Evolutionary conservation across 2,113 vertebrate genomes (phyloP), one percentile per base, ranked within the genome.

Genomic region (Dendropsophus ebraccatus): DNA sequence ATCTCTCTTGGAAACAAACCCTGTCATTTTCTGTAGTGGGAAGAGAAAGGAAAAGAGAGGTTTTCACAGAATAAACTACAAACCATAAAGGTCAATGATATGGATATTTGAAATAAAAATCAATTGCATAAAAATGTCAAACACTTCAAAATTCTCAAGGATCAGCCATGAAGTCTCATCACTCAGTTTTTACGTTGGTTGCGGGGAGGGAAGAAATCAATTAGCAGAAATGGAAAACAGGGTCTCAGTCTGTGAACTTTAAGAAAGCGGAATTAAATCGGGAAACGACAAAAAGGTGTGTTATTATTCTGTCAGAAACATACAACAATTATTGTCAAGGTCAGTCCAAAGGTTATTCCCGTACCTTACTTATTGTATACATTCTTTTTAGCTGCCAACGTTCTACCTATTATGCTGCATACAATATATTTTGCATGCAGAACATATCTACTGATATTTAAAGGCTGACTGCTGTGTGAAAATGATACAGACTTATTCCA

Each of bases 401-500:
- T 58, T 56, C 62, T 73, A 58, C 25, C 52, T 74, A 45, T 62
- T 60, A 73, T 81, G 16, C 65, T 41, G 54, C 30, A 16, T 73
- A 73, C 35, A 73, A 72, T 87, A 58, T 54, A 81, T 62, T 47
- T 69, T 87, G 54, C 54, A 74, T 87, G 37, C 78, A 81, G 78
- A 87, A 81, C 78, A 81, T 81, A 74, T 62, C 54, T 56, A 62
- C 41, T 17, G 77, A 87, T 79, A 81, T 87, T 81, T 81, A 72
- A 87, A 86, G 69, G 78, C 78, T 87, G 67, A 65, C 85, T 87
- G 85, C 85, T 81, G 85, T 81, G 85, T 87, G 85, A 87, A 87
- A 81, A 87, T 81, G 77, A 87, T 87, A 86, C 77, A 81, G 85
- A 73, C 78, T 58, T 87, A 70, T 58, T 86, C 69, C 54, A 87